Evolutionary conservation across 2,888 invertebrate species (phyloP).

Genomic region (Rotaria sp.): DNA sequence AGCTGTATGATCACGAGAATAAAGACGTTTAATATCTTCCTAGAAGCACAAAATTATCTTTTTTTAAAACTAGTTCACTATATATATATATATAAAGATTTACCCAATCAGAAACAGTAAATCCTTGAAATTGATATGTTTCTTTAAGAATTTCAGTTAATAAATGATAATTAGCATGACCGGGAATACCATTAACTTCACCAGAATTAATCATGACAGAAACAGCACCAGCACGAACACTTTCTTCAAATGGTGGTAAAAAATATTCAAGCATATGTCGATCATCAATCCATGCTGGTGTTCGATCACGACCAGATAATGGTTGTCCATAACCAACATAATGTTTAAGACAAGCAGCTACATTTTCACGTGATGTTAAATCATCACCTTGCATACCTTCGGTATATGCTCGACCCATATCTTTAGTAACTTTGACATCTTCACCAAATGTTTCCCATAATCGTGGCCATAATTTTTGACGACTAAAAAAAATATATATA

Average conservation of each 20-base stretch:
- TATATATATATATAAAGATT: neutral
- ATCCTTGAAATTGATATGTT: conserved; percentile 27
- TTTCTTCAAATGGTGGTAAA: conserved; percentile 35
- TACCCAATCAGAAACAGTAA: conserved; percentile 33
- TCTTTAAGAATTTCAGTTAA: conserved; percentile 32
- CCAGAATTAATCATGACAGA: conserved; percentile 37
- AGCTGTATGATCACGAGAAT: conserved; percentile 25
- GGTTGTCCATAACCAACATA: conserved; percentile 33
- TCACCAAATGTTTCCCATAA: conserved; percentile 35
- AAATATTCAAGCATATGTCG: conserved; percentile 24
- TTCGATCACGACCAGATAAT: conserved; percentile 30
- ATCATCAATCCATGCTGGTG: conserved; percentile 32
- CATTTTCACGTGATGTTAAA: conserved; percentile 16
- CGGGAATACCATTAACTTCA: conserved; percentile 35
- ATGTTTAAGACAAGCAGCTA: conserved; percentile 32
- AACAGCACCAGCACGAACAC: conserved; percentile 29
- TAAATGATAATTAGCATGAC: conserved; percentile 34
- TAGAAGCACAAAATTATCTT: neutral
- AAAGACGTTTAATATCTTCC: conserved; percentile 31
- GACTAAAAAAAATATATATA: neutral
- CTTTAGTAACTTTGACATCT: conserved; percentile 24
- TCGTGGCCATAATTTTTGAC: conserved; percentile 36
- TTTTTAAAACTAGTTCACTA: too few relatives aligned
- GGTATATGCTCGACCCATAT: conserved; percentile 35
- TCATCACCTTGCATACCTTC: conserved; percentile 27